Evolutionary conservation across 1,140 invertebrate genomes (phyloP).

Genomic region (Neodiprion pinetum): DNA sequence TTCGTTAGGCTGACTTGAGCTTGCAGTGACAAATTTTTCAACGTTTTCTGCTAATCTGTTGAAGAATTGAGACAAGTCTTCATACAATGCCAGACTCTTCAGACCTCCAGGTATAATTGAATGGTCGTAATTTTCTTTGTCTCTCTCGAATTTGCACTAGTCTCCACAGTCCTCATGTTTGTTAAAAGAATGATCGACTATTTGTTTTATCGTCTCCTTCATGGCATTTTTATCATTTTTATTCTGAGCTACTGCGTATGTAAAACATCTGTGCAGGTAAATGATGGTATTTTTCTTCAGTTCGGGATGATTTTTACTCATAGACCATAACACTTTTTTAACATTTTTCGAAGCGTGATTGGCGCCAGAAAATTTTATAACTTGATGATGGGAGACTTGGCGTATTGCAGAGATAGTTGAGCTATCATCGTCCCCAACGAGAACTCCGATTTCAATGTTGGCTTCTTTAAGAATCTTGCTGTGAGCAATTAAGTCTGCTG

Average conservation of each 20-base stretch:
- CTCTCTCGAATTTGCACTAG: conserved; percentile 7
- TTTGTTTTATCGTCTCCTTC: conserved; percentile 15
- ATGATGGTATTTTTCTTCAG: conserved; percentile 8
- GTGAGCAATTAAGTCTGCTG: conserved; percentile 10
- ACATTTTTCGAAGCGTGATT: conserved; percentile 22
- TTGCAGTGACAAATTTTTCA: too few species aligned
- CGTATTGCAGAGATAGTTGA: conserved; percentile 22
- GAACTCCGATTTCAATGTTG: conserved; percentile 20
- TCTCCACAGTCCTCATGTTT: conserved; percentile 14
- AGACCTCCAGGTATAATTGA: conserved; percentile 21
- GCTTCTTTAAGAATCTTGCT: conserved; percentile 17
- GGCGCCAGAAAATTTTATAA: conserved; percentile 19
- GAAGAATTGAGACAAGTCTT: conserved; percentile 12
- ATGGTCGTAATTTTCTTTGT: conserved; percentile 15
- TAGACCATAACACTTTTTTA: conserved; percentile 17
- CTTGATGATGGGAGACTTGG: conserved; percentile 6
- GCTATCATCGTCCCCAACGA: conserved; percentile 26
- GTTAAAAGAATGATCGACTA: conserved; percentile 17
- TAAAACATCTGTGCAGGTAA: neutral
- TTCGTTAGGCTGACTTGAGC: conserved; percentile 21
- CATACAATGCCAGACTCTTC: conserved; percentile 8
- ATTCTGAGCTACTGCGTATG: conserved; percentile 20
- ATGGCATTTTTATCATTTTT: conserved; percentile 20
- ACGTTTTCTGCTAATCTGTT: too few species aligned
- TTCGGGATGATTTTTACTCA: conserved; percentile 19